Conservation (phyloP, 2,888 invertebrate species). For the Homarus gammarus region DNA sequence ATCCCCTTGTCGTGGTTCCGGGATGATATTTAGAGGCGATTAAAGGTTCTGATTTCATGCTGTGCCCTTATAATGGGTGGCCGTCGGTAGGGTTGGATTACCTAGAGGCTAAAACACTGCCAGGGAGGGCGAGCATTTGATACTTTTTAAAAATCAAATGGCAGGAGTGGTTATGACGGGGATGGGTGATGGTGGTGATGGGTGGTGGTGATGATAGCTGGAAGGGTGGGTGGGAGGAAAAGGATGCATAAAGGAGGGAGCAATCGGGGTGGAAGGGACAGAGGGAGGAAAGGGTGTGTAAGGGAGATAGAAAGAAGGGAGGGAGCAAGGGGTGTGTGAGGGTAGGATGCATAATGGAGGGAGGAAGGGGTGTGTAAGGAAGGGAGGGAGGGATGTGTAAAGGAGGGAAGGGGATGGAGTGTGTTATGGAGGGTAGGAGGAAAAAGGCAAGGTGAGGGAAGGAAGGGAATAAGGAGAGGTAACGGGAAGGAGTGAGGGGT, state of each 20-base stretch:
- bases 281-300: too few relatives aligned
- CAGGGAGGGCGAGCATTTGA: conserved; percentile 2
- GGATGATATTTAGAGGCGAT: neutral
- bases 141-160: conserved; percentile 35
- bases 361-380: too few relatives aligned
- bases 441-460: neutral
- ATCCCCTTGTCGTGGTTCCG: neutral
- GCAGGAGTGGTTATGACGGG: conserved; percentile 11
- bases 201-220: too few relatives aligned
- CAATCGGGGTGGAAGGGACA: too few relatives aligned
- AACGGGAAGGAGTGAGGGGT: too few relatives aligned
- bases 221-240: conserved; percentile 6
- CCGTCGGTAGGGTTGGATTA: conserved; percentile 18
- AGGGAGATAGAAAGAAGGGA: too few relatives aligned
- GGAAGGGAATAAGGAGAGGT: too few relatives aligned
- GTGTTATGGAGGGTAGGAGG: too few relatives aligned
- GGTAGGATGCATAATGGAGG: too few relatives aligned
- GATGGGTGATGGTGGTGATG: neutral
- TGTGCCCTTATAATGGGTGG: conserved; percentile 42
- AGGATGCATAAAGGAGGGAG: too few relatives aligned
- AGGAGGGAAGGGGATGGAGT: too few relatives aligned
- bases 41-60: conserved; percentile 44
- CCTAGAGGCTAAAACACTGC: conserved; percentile 21
- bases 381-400: neutral
- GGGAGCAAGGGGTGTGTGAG: too few relatives aligned